phyloP scores from a whole-genome alignment of 2,888 invertebrate genomes.

The Mimumesa dahlbomi region DNA sequence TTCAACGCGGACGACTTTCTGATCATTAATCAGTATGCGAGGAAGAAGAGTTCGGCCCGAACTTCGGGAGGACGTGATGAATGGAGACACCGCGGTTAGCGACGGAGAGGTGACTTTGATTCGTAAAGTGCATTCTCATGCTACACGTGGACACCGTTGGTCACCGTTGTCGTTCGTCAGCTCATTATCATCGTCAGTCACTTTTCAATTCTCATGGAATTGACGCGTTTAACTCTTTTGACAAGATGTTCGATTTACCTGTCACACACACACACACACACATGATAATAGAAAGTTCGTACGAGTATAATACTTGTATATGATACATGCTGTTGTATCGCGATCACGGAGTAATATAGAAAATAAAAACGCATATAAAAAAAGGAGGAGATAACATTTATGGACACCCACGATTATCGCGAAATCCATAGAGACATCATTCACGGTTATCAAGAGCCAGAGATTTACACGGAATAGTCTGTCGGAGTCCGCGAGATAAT shows the following conservation, averaged over 20 bases:
- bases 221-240: no score
- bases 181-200: slow-evolving; percentile 3
- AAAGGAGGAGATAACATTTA: no score
- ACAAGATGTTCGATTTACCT: no score
- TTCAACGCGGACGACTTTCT: slow-evolving; percentile 20
- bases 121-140: slow-evolving; percentile 64
- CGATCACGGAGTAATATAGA: no score
- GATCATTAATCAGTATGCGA: slow-evolving; percentile 62
- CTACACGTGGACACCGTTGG: slow-evolving; percentile 39
- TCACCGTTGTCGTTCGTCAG: slow-evolving; percentile 59
- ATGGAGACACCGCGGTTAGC: slow-evolving; percentile 55
- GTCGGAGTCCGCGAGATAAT: neutral
- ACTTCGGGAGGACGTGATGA: slow-evolving; percentile 55
- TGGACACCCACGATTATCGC: neutral
- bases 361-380: no score
- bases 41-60: slow-evolving; percentile 23
- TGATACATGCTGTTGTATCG: no score
- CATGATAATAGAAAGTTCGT: no score
- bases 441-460: neutral
- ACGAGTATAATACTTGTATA: no score
- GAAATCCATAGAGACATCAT: neutral
- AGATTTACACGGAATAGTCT: neutral
- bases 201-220: no score
- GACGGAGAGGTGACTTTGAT: slow-evolving; percentile 45
- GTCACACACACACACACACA: no score